These are phyloP conservation scores for Ptilodon capucinus DNA, from an alignment of 2,888 invertebrate genomes.

Conservation along the genomic window DNA sequence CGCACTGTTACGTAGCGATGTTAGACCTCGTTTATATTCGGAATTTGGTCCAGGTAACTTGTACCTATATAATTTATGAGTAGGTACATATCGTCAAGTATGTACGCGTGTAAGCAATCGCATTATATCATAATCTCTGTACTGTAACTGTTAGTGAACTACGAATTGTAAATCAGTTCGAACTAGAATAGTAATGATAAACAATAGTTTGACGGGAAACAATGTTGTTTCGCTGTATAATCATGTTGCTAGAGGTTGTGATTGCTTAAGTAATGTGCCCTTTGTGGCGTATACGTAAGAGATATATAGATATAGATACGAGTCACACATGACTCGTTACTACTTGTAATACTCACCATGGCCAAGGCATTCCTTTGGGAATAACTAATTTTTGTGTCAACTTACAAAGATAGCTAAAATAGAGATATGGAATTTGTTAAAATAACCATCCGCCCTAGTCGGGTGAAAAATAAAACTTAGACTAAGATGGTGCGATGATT, in stretches of 20 bases:
- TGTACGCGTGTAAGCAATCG: constrained; percentile 1
- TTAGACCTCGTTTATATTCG: no score
- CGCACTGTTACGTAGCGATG: no score
- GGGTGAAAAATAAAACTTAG: no score
- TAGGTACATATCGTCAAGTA: background rate
- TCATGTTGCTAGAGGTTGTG: constrained; percentile 11
- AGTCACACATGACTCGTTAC: no score
- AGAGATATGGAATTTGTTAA: no score
- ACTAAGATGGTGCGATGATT: no score
- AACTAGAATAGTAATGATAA: background rate
- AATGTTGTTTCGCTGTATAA: constrained; percentile 14
- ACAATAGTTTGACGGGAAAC: constrained; percentile 7
- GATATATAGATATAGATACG: constrained; percentile 14
- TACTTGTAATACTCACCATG: constrained; percentile 27
- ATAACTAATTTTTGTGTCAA: no score
- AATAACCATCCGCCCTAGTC: no score
- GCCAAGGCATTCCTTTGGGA: constrained; percentile 27
- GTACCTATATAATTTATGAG: background rate
- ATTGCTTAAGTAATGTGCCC: constrained; percentile 8
- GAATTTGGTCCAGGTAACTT: no score
- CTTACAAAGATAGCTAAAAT: no score
- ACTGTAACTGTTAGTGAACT: constrained; percentile 2
- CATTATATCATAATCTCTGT: constrained; percentile 2
- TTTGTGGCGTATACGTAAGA: constrained; percentile 19
- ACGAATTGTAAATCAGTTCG: constrained; percentile 12